Evolutionary conservation across 2,888 invertebrate species (phyloP).

Genomic region (Eupithecia pulchellata): DNA sequence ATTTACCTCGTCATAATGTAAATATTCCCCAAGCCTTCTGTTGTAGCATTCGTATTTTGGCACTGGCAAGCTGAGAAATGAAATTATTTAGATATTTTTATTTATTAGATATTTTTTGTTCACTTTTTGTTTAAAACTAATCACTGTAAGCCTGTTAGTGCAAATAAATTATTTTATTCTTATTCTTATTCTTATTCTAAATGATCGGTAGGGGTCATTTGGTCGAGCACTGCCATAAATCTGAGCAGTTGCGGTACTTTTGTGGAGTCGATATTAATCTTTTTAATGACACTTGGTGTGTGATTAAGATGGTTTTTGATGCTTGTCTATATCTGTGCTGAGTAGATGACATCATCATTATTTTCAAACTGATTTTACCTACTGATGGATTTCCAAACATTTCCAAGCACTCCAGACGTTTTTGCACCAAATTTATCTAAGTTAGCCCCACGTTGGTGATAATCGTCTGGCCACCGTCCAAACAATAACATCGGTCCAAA

Average conservation of each 20-base stretch:
- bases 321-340: not conserved
- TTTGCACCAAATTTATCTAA: not conserved
- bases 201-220: conserved; percentile 1
- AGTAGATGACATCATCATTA: not conserved
- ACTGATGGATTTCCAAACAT: too few relatives aligned
- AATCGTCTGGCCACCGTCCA: not conserved
- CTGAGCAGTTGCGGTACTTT: not conserved
- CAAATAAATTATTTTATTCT: too few relatives aligned
- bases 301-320: not conserved
- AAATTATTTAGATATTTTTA: too few relatives aligned
- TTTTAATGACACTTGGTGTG: not conserved
- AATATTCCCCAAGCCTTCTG: conserved; percentile 31
- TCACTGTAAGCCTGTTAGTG: too few relatives aligned
- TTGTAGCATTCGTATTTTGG: conserved; percentile 9
- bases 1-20: conserved; percentile 44
- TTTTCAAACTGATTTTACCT: not conserved
- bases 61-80: not conserved
- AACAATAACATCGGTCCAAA: too few relatives aligned
- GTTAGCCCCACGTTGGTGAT: not conserved
- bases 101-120: too few relatives aligned
- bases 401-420: not conserved
- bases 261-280: conserved; percentile 2
- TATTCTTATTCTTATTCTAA: too few relatives aligned
- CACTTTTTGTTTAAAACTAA: too few relatives aligned
- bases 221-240: conserved; percentile 1